These are phyloP conservation scores for Pseudanteris insignis DNA, from an alignment of 2,888 invertebrate genomes.

Conservation along the genomic window DNA sequence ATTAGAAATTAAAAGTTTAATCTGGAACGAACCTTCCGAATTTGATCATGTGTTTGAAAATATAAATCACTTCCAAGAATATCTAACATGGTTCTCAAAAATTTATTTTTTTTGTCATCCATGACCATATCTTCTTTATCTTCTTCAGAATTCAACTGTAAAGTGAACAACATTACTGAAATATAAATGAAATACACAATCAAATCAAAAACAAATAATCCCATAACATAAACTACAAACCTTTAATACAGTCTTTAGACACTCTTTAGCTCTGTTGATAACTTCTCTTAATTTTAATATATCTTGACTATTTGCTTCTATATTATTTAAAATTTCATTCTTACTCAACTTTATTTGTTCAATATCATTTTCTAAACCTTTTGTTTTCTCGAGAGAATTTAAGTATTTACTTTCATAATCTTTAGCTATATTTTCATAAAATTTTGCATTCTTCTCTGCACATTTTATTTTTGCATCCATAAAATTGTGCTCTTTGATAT, in stretches of 20 bases:
- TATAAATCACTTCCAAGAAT: slow-evolving; percentile 50
- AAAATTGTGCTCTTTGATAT: slow-evolving; percentile 70
- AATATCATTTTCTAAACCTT: slow-evolving; percentile 70
- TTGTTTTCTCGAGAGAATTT: slow-evolving; percentile 51
- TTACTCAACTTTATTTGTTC: slow-evolving; percentile 68
- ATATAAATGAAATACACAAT: too few species aligned
- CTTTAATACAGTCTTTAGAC: slow-evolving; percentile 53
- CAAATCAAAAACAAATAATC: too few species aligned
- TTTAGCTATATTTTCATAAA: slow-evolving; percentile 66
- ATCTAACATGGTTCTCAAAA: slow-evolving; percentile 56
- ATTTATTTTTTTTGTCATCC: slow-evolving; percentile 54
- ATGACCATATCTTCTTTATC: too few species aligned
- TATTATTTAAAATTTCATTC: slow-evolving; percentile 67
- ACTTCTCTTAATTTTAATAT: slow-evolving; percentile 70
- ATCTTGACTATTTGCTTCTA: slow-evolving; percentile 69
- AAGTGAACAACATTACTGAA: too few species aligned
- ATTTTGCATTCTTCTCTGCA: slow-evolving; percentile 64
- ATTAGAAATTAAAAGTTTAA: slow-evolving; percentile 1
- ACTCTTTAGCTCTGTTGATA: slow-evolving; percentile 69
- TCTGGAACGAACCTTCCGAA: slow-evolving; percentile 2
- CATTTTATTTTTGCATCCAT: slow-evolving; percentile 57
- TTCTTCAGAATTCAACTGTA: too few species aligned
- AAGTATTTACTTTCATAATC: slow-evolving; percentile 56
- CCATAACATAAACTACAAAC: too few species aligned
- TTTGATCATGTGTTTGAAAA: slow-evolving; percentile 9